Conservation (phyloP, 2,113 vertebrate genomes). For the Sinocyclocheilus rhinocerous region DNA sequence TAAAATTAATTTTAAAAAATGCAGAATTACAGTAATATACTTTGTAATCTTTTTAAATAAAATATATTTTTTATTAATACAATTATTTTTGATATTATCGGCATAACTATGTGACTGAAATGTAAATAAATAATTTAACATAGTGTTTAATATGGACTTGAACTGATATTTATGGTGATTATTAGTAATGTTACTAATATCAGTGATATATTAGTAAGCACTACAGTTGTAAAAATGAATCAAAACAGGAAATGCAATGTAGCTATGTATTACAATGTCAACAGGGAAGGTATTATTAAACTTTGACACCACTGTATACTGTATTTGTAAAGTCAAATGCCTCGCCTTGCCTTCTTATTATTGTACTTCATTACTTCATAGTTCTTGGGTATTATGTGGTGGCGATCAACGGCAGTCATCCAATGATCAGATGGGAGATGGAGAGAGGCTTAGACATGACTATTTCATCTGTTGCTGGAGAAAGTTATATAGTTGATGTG, state of each 20-base stretch:
- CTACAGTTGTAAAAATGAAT: neutral
- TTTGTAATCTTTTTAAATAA: too few species aligned
- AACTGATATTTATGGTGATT: neutral
- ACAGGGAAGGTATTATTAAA: neutral
- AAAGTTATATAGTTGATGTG: slow-evolving; percentile 73
- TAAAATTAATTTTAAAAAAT: too few species aligned
- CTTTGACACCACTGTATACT: neutral
- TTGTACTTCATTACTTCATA: slow-evolving; percentile 4
- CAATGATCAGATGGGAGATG: slow-evolving; percentile 68
- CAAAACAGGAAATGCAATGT: neutral
- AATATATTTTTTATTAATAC: too few species aligned
- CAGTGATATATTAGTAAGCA: neutral
- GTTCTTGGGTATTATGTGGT: slow-evolving; percentile 62
- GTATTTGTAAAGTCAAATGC: neutral
- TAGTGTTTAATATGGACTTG: neutral
- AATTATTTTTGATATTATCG: too few species aligned
- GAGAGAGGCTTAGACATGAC: slow-evolving; percentile 69
- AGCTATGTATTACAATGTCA: neutral
- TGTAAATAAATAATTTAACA: too few species aligned
- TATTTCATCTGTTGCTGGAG: slow-evolving; percentile 71
- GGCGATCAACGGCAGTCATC: slow-evolving; percentile 62
- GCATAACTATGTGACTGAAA: too few species aligned
- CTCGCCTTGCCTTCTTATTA: neutral
- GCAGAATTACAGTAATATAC: too few species aligned
- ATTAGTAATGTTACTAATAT: too few species aligned